phyloP scores from a whole-genome alignment of 2,113 vertebrate species.

The Tonatia bakeri region DNA sequence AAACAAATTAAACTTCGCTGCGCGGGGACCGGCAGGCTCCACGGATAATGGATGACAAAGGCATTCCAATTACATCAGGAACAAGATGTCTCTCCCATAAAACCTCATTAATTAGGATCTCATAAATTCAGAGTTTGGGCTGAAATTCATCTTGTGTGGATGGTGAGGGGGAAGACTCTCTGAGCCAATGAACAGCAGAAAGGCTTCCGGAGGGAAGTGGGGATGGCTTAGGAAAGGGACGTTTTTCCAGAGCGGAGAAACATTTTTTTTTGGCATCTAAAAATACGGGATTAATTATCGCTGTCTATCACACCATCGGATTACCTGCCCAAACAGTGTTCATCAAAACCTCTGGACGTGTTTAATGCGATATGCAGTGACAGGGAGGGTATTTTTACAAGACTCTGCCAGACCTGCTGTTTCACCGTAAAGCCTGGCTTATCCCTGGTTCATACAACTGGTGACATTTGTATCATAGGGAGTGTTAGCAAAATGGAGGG shows the following conservation, averaged over 20 bases:
- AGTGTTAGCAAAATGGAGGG: rapidly evolving
- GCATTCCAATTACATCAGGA: background rate
- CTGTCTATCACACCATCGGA: background rate
- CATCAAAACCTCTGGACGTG: background rate
- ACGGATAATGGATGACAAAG: background rate
- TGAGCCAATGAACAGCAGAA: rapidly evolving
- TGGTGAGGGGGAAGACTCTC: background rate
- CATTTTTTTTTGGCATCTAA: background rate
- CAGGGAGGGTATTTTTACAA: background rate
- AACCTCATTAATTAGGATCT: background rate
- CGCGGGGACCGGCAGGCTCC: rapidly evolving
- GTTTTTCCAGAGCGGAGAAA: background rate
- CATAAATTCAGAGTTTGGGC: slow-evolving; percentile 29
- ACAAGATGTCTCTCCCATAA: background rate
- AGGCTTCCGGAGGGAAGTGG: background rate
- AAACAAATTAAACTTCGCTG: background rate
- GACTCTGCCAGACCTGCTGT: rapidly evolving
- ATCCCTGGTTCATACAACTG: rapidly evolving
- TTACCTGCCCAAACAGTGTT: background rate
- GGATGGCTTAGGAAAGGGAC: background rate
- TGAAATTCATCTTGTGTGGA: background rate
- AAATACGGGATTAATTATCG: background rate
- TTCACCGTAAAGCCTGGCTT: rapidly evolving
- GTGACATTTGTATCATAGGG: rapidly evolving
- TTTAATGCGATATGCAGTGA: rapidly evolving